Base-by-base conservation (phyloP, 2,113 vertebrate species). In the Rhagologus leucostigma region DNA sequence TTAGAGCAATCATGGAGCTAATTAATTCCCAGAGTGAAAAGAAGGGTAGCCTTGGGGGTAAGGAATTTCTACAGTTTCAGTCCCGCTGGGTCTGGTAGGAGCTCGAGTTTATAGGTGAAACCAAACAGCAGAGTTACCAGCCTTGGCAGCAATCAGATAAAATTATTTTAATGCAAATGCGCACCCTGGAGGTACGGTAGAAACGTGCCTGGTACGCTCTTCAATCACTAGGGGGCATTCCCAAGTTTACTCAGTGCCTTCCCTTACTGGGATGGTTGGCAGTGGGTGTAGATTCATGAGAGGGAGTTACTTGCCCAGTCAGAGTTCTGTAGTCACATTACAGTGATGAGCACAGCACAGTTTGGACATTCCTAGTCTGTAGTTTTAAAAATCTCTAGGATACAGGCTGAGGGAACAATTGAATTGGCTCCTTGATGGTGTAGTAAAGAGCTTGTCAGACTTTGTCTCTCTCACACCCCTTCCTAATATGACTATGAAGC, bases 21-120 rank as follows among this genome's bases (percentile, higher is more conserved):
- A 83, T 89, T 93, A 59, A 17, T 80, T 63, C 50, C 73, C 62
- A 5, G 13, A 3, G 37, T 44, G 68, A 71, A 26, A 89, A 84
- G 64, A 67, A 33, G 81, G 70, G 52, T 21, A 93, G 80, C 32
- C 62, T 15, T 35, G 50, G 74, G 56, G 27, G n/a, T 55, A 55
- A 91, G 87, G 86, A 94, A 47, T 73, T 96, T 93, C 90, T 75
- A 0, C 91, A 7, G 82, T 90, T 96, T 93, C 70, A 42, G 87
- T 93, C 16, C 0, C 33, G n/a, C 69, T 92, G 68, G 84, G 47
- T 90, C 83, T 95, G 82, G 26, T 67, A 62, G 79, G 77, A 97
- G 86, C 42, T 71, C 2, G 16, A 95, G 82, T 84, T 79, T 19
- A 15, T 55, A 22, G n/a, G 53, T 60, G 64, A 53, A 81, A 85